These are phyloP conservation scores for Drosophila melanosoma DNA, from an alignment of 2,888 invertebrate genomes.

Conservation along the genomic window DNA sequence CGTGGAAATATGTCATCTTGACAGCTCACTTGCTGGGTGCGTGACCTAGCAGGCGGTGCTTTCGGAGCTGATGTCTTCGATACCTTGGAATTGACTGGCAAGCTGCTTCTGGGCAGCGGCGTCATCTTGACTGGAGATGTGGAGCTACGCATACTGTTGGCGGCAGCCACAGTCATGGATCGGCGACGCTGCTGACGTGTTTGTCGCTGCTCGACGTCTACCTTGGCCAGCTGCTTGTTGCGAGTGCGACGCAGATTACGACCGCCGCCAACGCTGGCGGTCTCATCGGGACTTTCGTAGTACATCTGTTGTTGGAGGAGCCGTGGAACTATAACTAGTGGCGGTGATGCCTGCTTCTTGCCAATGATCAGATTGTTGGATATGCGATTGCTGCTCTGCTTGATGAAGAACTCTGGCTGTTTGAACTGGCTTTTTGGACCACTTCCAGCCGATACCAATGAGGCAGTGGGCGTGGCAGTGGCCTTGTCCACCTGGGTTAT, in stretches of 20 bases:
- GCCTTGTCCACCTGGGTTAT: neutral
- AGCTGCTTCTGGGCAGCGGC: constrained; percentile 50
- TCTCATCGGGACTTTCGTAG: constrained; percentile 43
- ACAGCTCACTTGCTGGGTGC: neutral
- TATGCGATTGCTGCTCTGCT: constrained; percentile 37
- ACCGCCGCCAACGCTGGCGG: constrained; percentile 32
- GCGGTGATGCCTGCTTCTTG: constrained; percentile 30
- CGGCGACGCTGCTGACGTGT: constrained; percentile 65
- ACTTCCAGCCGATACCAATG: neutral
- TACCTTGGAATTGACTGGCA: neutral
- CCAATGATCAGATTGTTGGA: constrained; percentile 59
- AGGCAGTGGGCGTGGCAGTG: constrained; percentile 1
- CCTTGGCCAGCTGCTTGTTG: constrained; percentile 34
- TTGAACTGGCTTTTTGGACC: neutral
- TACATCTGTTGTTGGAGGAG: constrained; percentile 17
- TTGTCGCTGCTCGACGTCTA: constrained; percentile 40
- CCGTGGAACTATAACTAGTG: neutral
- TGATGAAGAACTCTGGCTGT: constrained; percentile 63
- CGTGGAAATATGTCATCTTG: constrained; percentile 62
- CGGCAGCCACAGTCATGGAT: constrained; percentile 53
- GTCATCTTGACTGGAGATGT: constrained; percentile 68
- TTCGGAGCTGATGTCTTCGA: neutral
- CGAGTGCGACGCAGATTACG: constrained; percentile 45
- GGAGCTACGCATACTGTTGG: constrained; percentile 36
- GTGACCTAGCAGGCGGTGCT: neutral